phyloP scores from a whole-genome alignment of 2,113 vertebrate genomes.

The Myrmophylax atrothorax region DNA sequence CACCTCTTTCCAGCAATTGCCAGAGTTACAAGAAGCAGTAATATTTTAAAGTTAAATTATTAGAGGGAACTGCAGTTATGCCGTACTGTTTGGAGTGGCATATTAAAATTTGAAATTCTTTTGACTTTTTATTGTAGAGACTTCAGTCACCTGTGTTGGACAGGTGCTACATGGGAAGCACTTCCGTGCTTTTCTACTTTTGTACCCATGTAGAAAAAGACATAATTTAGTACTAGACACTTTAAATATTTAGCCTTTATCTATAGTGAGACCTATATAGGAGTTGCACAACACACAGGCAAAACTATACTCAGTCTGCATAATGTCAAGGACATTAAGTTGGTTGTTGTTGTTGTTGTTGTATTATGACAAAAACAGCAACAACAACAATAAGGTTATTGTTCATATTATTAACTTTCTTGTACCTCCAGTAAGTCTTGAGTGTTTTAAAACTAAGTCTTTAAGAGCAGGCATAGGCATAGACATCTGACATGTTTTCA shows the following conservation, averaged over 20 bases:
- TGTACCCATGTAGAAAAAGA: neutral
- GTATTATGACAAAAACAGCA: too few species aligned
- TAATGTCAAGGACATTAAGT: neutral
- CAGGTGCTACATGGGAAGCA: neutral
- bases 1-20: neutral
- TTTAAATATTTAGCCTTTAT: neutral
- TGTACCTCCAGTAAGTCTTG: neutral
- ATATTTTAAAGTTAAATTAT: neutral
- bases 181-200: neutral
- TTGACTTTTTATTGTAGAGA: neutral
- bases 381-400: neutral
- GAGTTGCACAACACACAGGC: neutral
- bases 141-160: neutral
- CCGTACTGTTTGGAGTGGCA: rapidly evolving
- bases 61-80: neutral
- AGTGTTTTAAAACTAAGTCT: neutral
- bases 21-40: neutral
- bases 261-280: neutral
- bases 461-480: neutral
- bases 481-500: neutral
- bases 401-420: neutral
- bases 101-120: neutral
- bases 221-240: neutral
- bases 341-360: neutral
- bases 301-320: neutral